phyloP scores from a whole-genome alignment of 2,113 vertebrate species.

The Aspidoscelis tigris region DNA sequence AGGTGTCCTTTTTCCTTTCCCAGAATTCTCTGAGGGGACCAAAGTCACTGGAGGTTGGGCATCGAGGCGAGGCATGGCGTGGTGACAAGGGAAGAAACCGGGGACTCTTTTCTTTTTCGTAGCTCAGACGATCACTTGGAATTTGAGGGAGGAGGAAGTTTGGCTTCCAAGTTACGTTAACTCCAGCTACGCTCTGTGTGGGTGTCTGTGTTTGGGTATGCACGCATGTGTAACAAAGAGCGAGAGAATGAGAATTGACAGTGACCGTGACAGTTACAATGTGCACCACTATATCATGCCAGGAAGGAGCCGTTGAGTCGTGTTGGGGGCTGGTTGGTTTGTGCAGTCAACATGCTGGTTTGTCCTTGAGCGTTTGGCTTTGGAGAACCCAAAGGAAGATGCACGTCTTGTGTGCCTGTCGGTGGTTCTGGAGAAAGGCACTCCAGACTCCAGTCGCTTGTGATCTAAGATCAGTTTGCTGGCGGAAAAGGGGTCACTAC shows the following conservation, averaged over 20 bases:
- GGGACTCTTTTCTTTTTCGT: not conserved
- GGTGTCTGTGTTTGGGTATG: rapidly evolving
- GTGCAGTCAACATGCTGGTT: rapidly evolving
- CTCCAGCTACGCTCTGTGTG: not conserved
- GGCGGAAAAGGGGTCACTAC: no score
- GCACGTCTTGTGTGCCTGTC: not conserved
- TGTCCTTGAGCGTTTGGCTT: no score
- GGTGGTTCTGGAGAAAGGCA: not conserved
- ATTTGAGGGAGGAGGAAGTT: rapidly evolving
- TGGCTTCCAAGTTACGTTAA: not conserved
- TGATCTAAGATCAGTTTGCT: not conserved
- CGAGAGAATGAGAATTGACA: no score
- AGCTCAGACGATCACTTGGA: no score
- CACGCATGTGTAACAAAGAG: no score
- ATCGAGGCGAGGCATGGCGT: rapidly evolving
- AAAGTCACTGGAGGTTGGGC: slow-evolving; percentile 61
- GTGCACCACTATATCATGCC: no score
- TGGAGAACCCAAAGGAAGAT: rapidly evolving
- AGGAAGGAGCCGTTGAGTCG: not conserved
- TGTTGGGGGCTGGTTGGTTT: no score
- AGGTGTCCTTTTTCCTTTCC: slow-evolving; percentile 83
- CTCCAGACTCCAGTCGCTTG: no score
- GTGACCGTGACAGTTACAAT: no score
- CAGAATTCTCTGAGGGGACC: slow-evolving; percentile 64
- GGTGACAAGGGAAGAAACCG: no score